phyloP scores from a whole-genome alignment of 2,113 vertebrate species.

The Nerophis ophidion region DNA sequence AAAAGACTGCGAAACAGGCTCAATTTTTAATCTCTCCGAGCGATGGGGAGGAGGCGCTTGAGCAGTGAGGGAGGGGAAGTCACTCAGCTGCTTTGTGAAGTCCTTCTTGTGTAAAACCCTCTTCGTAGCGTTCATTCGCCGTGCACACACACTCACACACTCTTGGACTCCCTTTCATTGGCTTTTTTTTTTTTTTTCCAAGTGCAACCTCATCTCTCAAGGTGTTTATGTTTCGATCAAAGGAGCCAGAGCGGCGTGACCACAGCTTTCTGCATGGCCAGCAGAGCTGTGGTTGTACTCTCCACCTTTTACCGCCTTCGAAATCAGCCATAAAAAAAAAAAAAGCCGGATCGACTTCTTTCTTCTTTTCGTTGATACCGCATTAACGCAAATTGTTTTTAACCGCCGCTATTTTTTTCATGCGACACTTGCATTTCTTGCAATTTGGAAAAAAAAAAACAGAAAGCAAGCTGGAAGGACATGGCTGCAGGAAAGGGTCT shows the following conservation, averaged over 20 bases:
- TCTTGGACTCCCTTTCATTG: conserved; percentile 21
- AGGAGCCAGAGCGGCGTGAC: conserved; percentile 61
- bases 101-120: conserved; percentile 24
- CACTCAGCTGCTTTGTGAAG: conserved; percentile 13
- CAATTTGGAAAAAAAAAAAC: no score
- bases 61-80: conserved; percentile 16
- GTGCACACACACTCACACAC: not conserved
- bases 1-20: conserved; percentile 46
- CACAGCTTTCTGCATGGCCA: conserved; percentile 42
- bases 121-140: conserved; percentile 1
- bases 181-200: conserved; percentile 23
- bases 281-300: conserved; percentile 30
- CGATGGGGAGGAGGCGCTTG: conserved; percentile 11
- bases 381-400: no score
- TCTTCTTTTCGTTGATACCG: not conserved
- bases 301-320: conserved; percentile 30
- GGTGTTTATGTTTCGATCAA: conserved; percentile 73
- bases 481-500: no score
- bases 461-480: no score
- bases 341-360: conserved; percentile 13
- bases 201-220: conserved; percentile 47
- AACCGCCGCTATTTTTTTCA: no score
- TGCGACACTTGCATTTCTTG: no score
- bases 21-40: conserved; percentile 53
- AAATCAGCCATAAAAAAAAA: conserved; percentile 26